phyloP scores from a whole-genome alignment of 2,888 invertebrate genomes.

The Rhagophthalmus giganteus region DNA sequence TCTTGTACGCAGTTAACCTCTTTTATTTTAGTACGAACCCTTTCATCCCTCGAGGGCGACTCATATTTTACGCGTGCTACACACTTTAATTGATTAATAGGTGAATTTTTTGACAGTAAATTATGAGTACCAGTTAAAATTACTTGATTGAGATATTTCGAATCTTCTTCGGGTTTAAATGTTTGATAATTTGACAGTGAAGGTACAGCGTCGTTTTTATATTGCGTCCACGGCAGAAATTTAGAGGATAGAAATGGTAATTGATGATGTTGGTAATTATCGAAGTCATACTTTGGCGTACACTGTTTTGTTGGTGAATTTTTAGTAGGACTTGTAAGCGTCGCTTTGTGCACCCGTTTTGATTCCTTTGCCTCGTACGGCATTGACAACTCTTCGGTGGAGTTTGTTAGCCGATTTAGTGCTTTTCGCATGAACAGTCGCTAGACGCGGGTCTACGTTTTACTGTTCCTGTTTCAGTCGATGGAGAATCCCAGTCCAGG shows the following conservation, averaged over 20 bases:
- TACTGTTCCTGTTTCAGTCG: slow-evolving; percentile 71
- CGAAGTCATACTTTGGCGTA: too few species aligned
- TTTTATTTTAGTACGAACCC: slow-evolving; percentile 8
- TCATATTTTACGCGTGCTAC: slow-evolving; percentile 2
- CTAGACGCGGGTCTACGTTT: slow-evolving; percentile 66
- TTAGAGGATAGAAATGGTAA: too few species aligned
- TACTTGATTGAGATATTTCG: too few species aligned
- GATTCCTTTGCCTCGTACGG: slow-evolving; percentile 2
- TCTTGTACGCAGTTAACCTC: slow-evolving; percentile 17
- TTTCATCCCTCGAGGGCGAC: slow-evolving; percentile 9
- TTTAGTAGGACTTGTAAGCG: slow-evolving; percentile 14
- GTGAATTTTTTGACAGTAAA: background rate
- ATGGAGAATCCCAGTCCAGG: slow-evolving; percentile 74
- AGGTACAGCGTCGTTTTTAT: background rate
- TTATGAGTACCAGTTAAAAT: too few species aligned
- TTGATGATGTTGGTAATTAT: too few species aligned
- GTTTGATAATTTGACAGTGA: background rate
- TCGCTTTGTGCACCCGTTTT: slow-evolving; percentile 9
- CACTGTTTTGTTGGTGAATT: too few species aligned
- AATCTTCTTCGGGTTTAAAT: background rate
- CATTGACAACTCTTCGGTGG: slow-evolving; percentile 1
- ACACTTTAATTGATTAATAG: slow-evolving; percentile 1
- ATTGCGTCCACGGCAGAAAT: background rate
- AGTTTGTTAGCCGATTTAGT: slow-evolving; percentile 13
- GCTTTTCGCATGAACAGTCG: slow-evolving; percentile 29